Percentiles rank a stretch among this genome's conserved stretches.
phyloP scores from a whole-genome alignment of 2,113 vertebrate species.

The Cyanoramphus novaezelandiae region DNA sequence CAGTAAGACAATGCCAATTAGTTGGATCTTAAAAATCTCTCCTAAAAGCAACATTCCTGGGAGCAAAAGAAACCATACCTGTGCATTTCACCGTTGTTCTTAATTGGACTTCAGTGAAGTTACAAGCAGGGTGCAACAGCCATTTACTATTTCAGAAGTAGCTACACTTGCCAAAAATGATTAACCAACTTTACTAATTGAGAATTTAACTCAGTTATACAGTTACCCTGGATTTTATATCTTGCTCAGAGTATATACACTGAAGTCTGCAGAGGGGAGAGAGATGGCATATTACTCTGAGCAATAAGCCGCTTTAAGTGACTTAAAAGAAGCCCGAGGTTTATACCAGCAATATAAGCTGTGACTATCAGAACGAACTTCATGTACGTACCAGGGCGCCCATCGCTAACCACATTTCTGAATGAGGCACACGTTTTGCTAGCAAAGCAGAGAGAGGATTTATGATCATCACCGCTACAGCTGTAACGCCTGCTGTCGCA shows the following conservation, averaged over 20 bases:
- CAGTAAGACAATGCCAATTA: not conserved
- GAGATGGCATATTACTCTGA: not conserved
- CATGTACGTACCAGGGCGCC: not conserved
- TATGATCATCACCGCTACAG: not conserved
- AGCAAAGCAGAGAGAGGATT: slow-evolving; percentile 54
- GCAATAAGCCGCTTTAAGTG: not conserved
- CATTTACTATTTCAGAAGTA: not conserved
- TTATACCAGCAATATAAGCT: not conserved
- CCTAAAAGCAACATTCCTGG: not conserved
- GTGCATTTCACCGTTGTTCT: not conserved
- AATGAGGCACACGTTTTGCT: slow-evolving; percentile 27
- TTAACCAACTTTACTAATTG: not conserved
- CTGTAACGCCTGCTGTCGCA: slow-evolving; percentile 55
- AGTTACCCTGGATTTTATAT: not conserved
- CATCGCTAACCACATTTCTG: not conserved
- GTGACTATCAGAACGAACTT: not conserved
- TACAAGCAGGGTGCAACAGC: not conserved
- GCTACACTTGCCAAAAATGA: not conserved
- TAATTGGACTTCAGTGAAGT: slow-evolving; percentile 21
- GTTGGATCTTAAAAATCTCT: not conserved
- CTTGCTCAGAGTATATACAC: not conserved
- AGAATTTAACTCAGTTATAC: slow-evolving; percentile 2
- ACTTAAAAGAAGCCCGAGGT: not conserved
- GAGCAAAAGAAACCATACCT: not conserved
- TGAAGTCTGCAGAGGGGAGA: not conserved